Evolutionary conservation across 2,888 invertebrate genomes (phyloP).

Genomic region (Stramonita haemastoma): DNA sequence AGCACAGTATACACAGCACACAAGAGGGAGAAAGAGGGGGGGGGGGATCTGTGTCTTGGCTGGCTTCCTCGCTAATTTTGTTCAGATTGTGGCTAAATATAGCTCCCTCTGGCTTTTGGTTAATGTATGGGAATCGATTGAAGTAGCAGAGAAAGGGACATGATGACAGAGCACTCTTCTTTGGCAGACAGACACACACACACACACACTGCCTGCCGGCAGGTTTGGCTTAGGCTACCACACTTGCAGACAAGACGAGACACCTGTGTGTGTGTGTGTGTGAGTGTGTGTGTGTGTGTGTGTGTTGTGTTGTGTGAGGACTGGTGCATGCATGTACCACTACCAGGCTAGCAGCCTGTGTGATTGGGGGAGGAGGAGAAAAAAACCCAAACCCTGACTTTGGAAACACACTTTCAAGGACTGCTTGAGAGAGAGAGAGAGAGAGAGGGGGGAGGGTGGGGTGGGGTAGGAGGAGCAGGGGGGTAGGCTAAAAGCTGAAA

Average conservation of each 20-base stretch:
- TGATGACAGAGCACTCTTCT: slow-evolving; percentile 16
- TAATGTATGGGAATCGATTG: slow-evolving; percentile 26
- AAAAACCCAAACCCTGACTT: too few relatives aligned
- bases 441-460: background rate
- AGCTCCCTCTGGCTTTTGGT: background rate
- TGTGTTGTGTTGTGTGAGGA: background rate
- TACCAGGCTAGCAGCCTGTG: background rate
- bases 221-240: background rate
- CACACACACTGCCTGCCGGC: background rate
- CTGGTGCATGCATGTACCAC: background rate
- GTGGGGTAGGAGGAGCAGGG: background rate
- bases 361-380: too few relatives aligned
- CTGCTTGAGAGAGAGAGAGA: too few relatives aligned
- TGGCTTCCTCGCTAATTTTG: slow-evolving; percentile 25
- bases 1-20: background rate
- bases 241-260: background rate
- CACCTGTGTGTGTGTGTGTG: background rate
- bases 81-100: background rate
- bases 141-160: background rate
- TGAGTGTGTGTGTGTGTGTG: background rate
- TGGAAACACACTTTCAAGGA: too few relatives aligned
- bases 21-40: background rate
- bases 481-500: too few relatives aligned
- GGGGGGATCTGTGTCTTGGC: background rate
- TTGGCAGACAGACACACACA: background rate